These are phyloP conservation scores for Dasysyrphus tricinctus DNA, from an alignment of 2,888 invertebrate genomes.

Conservation along the genomic window DNA sequence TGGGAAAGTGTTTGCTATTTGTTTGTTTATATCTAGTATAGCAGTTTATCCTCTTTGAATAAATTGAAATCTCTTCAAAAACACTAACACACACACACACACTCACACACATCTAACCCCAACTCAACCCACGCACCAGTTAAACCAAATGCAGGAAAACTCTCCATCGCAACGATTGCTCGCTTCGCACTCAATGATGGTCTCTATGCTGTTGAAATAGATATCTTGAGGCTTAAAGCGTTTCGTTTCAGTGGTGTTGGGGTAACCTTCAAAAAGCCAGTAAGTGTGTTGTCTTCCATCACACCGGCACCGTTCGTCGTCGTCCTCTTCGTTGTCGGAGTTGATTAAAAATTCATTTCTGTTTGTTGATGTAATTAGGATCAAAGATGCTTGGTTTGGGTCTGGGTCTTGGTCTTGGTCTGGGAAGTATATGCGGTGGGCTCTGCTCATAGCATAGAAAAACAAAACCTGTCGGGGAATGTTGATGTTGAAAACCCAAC, in stretches of 20 bases:
- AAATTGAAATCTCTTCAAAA: slow-evolving; percentile 48
- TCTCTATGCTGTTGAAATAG: slow-evolving; percentile 45
- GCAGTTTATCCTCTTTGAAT: slow-evolving; percentile 50
- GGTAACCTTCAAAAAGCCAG: slow-evolving; percentile 72
- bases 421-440: neutral
- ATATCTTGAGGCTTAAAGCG: slow-evolving; percentile 63
- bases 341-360: slow-evolving; percentile 79
- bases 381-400: slow-evolving; percentile 47
- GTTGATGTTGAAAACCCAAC: slow-evolving; percentile 47
- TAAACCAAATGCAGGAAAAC: slow-evolving; percentile 20
- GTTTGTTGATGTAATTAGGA: slow-evolving; percentile 77
- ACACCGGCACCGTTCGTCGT: neutral
- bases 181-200: slow-evolving; percentile 12
- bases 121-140: neutral
- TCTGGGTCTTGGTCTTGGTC: slow-evolving; percentile 12
- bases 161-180: slow-evolving; percentile 29
- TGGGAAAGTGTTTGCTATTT: slow-evolving; percentile 38
- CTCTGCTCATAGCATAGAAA: neutral
- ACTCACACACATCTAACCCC: neutral
- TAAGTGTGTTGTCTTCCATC: slow-evolving; percentile 63
- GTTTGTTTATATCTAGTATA: slow-evolving; percentile 28
- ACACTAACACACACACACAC: slow-evolving; percentile 25
- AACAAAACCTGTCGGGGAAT: slow-evolving; percentile 31
- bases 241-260: slow-evolving; percentile 1
- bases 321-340: slow-evolving; percentile 58